These are phyloP conservation scores for Umimayanthus chanpuru DNA, from an alignment of 92 coral and sea anemone species.

Conservation along the genomic window DNA sequence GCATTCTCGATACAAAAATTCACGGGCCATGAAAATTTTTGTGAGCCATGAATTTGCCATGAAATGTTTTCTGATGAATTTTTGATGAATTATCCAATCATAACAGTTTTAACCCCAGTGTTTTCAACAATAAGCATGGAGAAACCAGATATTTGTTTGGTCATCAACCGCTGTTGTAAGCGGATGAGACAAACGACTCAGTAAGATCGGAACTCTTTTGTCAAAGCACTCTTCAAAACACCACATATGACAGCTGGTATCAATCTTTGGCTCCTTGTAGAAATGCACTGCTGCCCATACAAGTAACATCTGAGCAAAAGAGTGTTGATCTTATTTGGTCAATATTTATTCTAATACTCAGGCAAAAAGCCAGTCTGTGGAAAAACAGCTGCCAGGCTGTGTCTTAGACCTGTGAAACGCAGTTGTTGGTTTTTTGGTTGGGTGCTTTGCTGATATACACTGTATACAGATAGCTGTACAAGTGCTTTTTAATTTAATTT, in stretches of 20 bases:
- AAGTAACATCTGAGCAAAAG: not conserved
- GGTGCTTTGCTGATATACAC: no score
- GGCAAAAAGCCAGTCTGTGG: constrained; percentile 14
- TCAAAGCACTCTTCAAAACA: not conserved
- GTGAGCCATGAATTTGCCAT: no score
- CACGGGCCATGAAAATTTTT: not conserved
- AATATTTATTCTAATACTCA: not conserved
- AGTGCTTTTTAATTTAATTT: no score
- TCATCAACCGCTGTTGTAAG: constrained; percentile 17
- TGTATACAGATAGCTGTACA: no score
- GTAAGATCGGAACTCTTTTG: constrained; percentile 11
- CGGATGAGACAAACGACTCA: not conserved
- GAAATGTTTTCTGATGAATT: no score
- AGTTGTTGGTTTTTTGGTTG: not conserved
- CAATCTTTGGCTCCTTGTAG: constrained; percentile 23
- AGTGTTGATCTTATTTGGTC: no score
- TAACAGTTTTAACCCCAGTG: not conserved
- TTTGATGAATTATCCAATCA: not conserved
- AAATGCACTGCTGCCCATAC: constrained; percentile 5
- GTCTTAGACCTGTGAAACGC: constrained; percentile 12
- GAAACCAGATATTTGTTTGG: constrained; percentile 14
- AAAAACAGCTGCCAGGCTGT: constrained; percentile 5
- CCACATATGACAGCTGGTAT: constrained; percentile 8
- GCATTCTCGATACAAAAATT: no score
- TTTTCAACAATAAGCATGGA: not conserved